Evolutionary conservation across 2,888 invertebrate genomes (phyloP).

Genomic region (Leistus spinibarbis): DNA sequence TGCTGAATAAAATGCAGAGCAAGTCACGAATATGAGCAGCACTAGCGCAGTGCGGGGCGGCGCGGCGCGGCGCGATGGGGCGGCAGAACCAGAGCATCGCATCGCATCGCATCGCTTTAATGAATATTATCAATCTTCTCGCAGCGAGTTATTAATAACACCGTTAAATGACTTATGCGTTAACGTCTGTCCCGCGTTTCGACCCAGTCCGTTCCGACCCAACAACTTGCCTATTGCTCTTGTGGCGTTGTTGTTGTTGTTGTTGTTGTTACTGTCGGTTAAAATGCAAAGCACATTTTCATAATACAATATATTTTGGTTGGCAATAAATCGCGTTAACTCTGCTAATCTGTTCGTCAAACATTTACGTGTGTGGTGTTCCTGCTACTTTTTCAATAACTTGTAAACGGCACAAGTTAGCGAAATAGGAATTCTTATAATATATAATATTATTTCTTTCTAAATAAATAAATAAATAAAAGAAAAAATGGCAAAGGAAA

Average conservation of each 20-base stretch:
- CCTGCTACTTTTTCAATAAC: too few relatives aligned
- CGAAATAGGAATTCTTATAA: too few relatives aligned
- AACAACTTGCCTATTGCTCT: neutral
- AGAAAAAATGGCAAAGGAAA: too few relatives aligned
- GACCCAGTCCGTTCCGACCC: neutral
- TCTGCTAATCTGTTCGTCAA: too few relatives aligned
- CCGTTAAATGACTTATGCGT: slow-evolving; percentile 18
- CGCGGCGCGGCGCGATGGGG: neutral
- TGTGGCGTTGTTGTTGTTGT: neutral
- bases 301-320: too few relatives aligned
- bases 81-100: slow-evolving; percentile 7
- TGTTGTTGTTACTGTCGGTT: neutral
- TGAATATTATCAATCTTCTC: slow-evolving; percentile 21
- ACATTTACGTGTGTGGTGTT: too few relatives aligned
- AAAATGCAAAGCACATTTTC: neutral
- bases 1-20: slow-evolving; percentile 1
- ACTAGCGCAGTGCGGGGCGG: neutral
- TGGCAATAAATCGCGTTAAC: too few relatives aligned
- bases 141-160: slow-evolving; percentile 7
- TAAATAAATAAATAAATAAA: too few relatives aligned
- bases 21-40: neutral
- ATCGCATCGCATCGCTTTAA: slow-evolving; percentile 1
- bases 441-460: too few relatives aligned
- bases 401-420: too few relatives aligned
- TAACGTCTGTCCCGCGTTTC: slow-evolving; percentile 5